phyloP scores from a whole-genome alignment of 2,888 invertebrate genomes.

The Coecobrya sp. region DNA sequence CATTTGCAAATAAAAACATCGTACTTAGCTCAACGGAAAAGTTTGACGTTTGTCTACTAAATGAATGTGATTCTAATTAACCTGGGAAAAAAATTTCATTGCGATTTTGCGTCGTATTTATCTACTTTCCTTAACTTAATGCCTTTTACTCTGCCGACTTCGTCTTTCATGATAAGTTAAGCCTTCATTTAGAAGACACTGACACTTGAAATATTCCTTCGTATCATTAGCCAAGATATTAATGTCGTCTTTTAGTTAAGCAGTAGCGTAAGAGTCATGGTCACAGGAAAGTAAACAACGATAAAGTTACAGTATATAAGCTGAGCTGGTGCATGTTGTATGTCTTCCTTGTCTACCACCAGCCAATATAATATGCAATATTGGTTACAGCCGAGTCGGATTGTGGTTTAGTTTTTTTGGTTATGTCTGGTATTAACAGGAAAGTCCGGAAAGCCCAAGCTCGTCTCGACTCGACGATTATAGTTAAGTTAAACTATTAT shows the following conservation, averaged over 20 bases:
- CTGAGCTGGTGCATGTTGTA: not conserved
- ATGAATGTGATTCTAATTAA: not conserved
- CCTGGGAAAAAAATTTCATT: not conserved
- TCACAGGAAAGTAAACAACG: conserved; percentile 44
- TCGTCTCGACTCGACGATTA: not conserved
- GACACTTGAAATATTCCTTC: not conserved
- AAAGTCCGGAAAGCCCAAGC: conserved; percentile 73
- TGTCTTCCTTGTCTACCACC: conserved; percentile 1
- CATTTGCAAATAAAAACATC: conserved; percentile 15
- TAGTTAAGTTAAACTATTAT: not conserved
- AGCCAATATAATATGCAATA: not conserved
- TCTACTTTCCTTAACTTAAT: not conserved
- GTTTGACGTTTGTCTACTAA: not conserved
- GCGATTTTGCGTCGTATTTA: not conserved
- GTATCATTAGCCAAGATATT: not conserved
- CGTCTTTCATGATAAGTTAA: too few species aligned
- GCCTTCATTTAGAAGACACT: too few species aligned
- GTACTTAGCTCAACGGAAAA: not conserved
- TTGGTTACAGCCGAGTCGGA: conserved; percentile 22
- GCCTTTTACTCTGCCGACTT: too few species aligned
- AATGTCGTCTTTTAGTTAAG: not conserved
- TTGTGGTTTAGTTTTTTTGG: conserved; percentile 38
- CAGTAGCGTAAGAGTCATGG: conserved; percentile 4
- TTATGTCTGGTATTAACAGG: conserved; percentile 72
- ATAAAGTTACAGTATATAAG: not conserved